phyloP scores from a whole-genome alignment of 2,113 vertebrate species.

The Rhinichthys klamathensis region DNA sequence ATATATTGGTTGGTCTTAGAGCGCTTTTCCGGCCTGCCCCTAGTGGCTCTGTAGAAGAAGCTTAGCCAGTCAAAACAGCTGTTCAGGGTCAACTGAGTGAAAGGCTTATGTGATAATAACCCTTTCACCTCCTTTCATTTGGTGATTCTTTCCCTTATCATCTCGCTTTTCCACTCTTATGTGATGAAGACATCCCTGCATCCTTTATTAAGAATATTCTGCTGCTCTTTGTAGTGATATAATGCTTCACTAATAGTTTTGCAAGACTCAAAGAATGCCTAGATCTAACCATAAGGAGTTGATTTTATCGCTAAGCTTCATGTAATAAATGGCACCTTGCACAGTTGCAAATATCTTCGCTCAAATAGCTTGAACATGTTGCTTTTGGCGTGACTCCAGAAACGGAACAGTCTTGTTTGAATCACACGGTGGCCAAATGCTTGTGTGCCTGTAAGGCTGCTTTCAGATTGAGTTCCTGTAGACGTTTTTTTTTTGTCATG shows the following conservation, averaged over 20 bases:
- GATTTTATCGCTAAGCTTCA: not conserved
- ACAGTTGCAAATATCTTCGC: conserved; percentile 19
- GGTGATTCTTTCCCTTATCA: not conserved
- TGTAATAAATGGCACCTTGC: not conserved
- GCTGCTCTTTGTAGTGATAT: not conserved
- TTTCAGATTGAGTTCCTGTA: not conserved
- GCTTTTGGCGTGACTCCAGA: conserved; percentile 32
- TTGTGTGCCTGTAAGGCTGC: not conserved
- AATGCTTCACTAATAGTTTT: not conserved
- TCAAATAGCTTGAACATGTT: conserved; percentile 32
- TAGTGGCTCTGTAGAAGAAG: conserved; percentile 39
- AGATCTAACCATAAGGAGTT: not conserved
- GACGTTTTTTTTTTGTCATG: not conserved
- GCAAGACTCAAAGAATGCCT: not conserved
- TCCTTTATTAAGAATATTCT: not conserved
- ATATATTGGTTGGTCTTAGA: conserved; percentile 39
- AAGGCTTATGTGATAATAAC: conserved; percentile 44
- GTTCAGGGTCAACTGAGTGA: conserved; percentile 29
- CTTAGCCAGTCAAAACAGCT: conserved; percentile 48
- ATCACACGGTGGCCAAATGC: conserved; percentile 5
- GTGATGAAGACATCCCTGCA: not conserved
- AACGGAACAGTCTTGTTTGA: conserved; percentile 8
- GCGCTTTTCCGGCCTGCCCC: conserved; percentile 29
- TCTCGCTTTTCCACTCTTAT: not conserved
- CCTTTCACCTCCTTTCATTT: conserved; percentile 7